Base-by-base conservation (phyloP, 2,797 vertebrate genomes). In the Spinibarbus caldwelli region DNA sequence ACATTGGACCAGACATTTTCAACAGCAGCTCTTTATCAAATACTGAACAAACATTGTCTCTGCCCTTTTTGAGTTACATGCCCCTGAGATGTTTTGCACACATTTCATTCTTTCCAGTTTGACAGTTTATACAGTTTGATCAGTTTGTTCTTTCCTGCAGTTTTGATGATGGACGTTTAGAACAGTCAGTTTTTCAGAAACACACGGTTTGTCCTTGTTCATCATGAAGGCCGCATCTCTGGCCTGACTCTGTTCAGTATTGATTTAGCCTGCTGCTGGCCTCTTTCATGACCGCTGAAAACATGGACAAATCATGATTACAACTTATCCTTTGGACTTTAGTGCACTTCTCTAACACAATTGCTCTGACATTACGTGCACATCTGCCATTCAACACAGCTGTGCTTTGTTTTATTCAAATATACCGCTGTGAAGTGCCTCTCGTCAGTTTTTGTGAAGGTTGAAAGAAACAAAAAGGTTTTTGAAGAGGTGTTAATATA, bases 281-380 rank as follows among this genome's bases (percentile, higher is more conserved):
- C 76, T 85, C 52, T 31, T 43, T 68, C 82, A 71, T 45, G 78
- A 83, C 64, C 57, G 73, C 66, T 84, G 72, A 76, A 82, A 86
- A 72, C 78, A 6, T 70, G 43, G 52, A 83, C 83, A 89, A 85
- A 86, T 72, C 79, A 29, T 77, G 54, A 83, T 89, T 87, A 78
- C 83, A 84, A 81, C 80, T 34, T 70, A 85, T 59, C 47, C 45
- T 78, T 52, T 85, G 86, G 86, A 87, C 86, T 70, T 72, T 34
- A 75, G 52, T 49, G 78, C n/a, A 26, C 59, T 23, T 17, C 57
- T 12, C 31, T 79, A 59, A 70, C 66, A 72, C 47, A 52, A 64
- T 41, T 49, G 62, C 62, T 17, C 62, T 64, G 62, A 64, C 17
- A 64, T 64, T 64, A 17, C 5, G 6, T 77, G 62, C 62, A 68